Base-by-base conservation (phyloP, 2,888 invertebrate species). In the Parnassius smintheus region DNA sequence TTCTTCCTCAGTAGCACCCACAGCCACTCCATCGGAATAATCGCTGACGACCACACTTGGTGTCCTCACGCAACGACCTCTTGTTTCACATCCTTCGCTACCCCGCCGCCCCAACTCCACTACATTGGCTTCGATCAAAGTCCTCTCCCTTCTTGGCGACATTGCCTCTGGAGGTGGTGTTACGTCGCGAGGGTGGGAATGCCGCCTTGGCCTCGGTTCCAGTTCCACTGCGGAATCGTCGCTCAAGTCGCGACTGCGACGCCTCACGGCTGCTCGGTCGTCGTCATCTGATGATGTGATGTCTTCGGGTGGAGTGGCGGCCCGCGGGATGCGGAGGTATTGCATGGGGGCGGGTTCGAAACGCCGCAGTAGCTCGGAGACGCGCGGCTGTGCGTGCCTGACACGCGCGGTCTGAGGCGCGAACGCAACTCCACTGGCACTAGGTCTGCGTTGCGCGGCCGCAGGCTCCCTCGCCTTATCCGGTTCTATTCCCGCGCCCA, bases 31-130 rank as follows among this genome's bases (percentile, higher is more conserved):
- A 75, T 96, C 96, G 0, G 96, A 96, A 76, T 96, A 96, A 81
- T 97, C 97, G 76, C 96, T 96, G 51, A 97, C 96, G 2, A 97
- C 96, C 54, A 97, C 96, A 61, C 96, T 96, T 0, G 97, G 97
- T 0, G 96, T 96, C 65, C 96, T 88, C 83, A 96, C 95, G 73
- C 94, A 96, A 75, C 90, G 75, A 72, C 86, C 91, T 68, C 93
- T 76, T 69, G 91, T 82, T 75, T 89, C 88, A 67, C 85, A 77
- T 70, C 92, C 91, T 70, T 91, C 91, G 72, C 91, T 90, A 51
- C 89, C 85, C 62, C 93, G 80, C 75, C 93, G 87, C 49, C 93
- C 93, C 66, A 91, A 77, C 72, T 93, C 77, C 88, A 94, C 86
- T 88, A 94, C 76, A 91, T 92, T 78, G 88, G 89, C 80, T 91